A percentile compares a stretch with the other conserved stretches of the same genome.
phyloP scores from a whole-genome alignment of 2,797 vertebrate species.

The Peromyscus eremicus region DNA sequence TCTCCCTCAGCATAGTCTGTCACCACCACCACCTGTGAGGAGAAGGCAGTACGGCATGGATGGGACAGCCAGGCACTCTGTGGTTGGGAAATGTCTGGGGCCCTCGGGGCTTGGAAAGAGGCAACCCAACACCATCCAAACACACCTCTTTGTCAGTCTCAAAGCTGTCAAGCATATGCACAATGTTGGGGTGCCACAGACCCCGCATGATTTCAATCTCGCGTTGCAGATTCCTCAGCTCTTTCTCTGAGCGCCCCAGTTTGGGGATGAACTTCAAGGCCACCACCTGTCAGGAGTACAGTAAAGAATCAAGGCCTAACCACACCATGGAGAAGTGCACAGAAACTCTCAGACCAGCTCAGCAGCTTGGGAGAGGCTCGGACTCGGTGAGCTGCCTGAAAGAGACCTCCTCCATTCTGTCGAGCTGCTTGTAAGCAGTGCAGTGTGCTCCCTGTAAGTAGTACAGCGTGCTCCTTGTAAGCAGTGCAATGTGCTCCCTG shows the following conservation, averaged over 20 bases:
- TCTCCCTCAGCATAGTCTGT: conserved; percentile 98
- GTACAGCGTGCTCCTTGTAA: neutral
- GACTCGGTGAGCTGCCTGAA: neutral
- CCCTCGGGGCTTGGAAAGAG: neutral
- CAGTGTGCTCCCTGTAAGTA: neutral
- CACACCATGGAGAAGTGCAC: neutral
- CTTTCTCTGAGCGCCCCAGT: conserved; percentile 95
- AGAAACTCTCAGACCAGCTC: neutral
- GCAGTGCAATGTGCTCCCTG: neutral
- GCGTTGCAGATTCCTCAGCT: conserved; percentile 93
- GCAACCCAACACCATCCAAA: neutral
- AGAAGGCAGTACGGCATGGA: neutral
- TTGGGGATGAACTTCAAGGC: conserved; percentile 99
- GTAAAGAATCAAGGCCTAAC: conserved; percentile 31
- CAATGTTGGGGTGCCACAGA: conserved; percentile 96
- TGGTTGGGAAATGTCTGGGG: neutral
- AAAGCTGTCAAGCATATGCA: conserved; percentile 97
- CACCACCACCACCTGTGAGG: conserved; percentile 95
- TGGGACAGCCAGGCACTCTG: neutral
- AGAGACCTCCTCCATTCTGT: neutral
- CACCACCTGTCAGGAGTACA: conserved; percentile 91
- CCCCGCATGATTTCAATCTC: conserved; percentile 98
- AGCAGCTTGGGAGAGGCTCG: neutral
- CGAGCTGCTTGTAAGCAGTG: neutral
- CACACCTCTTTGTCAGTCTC: conserved; percentile 96